Conservation (phyloP, 1,140 invertebrate genomes). For the Ladona fulva region DNA sequence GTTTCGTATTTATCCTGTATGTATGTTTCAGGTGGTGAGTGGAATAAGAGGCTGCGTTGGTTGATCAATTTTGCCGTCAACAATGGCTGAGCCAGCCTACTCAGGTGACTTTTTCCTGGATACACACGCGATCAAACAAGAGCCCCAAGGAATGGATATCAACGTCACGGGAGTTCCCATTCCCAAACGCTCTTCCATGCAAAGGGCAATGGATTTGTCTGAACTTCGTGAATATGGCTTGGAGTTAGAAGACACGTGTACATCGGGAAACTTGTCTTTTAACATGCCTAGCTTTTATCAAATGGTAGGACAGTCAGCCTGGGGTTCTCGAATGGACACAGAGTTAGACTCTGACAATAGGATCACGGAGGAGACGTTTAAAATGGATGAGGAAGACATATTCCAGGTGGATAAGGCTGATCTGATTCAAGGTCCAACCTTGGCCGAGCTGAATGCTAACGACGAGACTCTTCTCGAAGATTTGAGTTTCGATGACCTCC, state of each 20-base stretch:
- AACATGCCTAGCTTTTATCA: background rate
- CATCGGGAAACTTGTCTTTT: background rate
- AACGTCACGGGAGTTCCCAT: conserved; percentile 46
- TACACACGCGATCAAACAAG: conserved; percentile 42
- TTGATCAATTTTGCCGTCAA: background rate
- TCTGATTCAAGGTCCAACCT: conserved; percentile 68
- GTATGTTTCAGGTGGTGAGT: background rate
- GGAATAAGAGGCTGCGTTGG: background rate
- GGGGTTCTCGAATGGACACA: background rate
- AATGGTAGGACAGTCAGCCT: background rate
- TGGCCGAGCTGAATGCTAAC: conserved; percentile 79
- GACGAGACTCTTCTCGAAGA: conserved; percentile 67
- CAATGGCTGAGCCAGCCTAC: conserved; percentile 45
- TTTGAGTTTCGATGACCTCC: conserved; percentile 74
- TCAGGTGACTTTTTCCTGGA: conserved; percentile 46
- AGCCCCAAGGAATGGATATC: conserved; percentile 33
- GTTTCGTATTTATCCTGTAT: too few relatives aligned
- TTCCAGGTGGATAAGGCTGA: conserved; percentile 83
- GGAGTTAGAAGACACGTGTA: conserved; percentile 31
- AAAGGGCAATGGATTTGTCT: conserved; percentile 31
- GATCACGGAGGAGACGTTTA: conserved; percentile 39
- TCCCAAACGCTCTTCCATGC: conserved; percentile 35
- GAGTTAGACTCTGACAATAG: background rate
- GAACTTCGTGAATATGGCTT: conserved; percentile 39
- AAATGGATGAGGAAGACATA: conserved; percentile 80